Percentiles rank a stretch among this genome's conserved stretches.
Evolutionary conservation across 2,113 vertebrate species (phyloP).

Genomic region (Anhinga anhinga): DNA sequence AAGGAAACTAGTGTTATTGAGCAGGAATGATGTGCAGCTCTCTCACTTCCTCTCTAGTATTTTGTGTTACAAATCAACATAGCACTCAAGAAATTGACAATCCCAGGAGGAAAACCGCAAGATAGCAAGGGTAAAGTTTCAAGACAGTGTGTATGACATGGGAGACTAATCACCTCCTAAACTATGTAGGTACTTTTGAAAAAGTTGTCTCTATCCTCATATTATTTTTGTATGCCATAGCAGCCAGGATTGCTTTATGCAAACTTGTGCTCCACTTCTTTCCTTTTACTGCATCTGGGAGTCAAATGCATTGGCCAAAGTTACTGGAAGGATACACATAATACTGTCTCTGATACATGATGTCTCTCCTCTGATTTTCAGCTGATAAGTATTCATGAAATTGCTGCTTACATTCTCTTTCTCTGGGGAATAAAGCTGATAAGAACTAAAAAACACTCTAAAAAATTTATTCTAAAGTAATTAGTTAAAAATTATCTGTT

Average conservation of each 20-base stretch:
- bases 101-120: not conserved
- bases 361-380: not conserved
- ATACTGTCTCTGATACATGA: not conserved
- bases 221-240: not conserved
- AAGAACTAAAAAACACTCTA: not conserved
- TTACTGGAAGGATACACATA: not conserved
- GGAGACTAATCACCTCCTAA: not conserved
- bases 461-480: not conserved
- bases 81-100: not conserved
- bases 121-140: not conserved
- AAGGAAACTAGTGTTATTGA: not conserved
- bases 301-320: not conserved
- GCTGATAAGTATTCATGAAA: not conserved
- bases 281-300: not conserved
- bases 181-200: not conserved
- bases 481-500: not conserved
- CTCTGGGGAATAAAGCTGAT: not conserved
- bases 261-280: not conserved
- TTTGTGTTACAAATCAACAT: not conserved
- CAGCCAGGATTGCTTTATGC: not conserved
- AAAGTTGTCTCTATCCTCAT: not conserved
- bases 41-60: not conserved
- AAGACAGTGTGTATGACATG: not conserved
- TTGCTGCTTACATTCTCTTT: not conserved
- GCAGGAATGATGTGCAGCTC: not conserved